phyloP scores from a whole-genome alignment of 1,140 invertebrate genomes.

The Nephotettix cincticeps region DNA sequence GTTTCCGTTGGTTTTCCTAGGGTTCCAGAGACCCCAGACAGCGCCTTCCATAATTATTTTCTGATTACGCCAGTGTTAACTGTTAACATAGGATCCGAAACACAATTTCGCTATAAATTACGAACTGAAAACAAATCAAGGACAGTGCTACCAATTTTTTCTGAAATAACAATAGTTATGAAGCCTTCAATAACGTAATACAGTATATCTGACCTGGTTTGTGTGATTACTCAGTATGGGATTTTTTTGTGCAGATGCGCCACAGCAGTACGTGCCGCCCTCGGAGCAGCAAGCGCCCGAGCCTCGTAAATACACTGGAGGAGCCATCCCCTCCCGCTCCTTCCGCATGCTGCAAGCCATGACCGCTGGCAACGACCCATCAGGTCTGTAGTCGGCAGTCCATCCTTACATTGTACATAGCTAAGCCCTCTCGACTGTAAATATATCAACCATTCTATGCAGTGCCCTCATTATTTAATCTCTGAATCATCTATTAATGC shows the following conservation, averaged over 20 bases:
- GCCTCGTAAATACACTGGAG: slow-evolving; percentile 77
- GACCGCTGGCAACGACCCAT: slow-evolving; percentile 61
- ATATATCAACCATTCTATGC: background rate
- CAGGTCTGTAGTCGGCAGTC: slow-evolving; percentile 43
- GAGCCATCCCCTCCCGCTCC: slow-evolving; percentile 81
- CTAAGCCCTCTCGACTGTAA: background rate
- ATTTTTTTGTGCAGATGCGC: background rate
- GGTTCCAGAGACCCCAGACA: too few relatives aligned
- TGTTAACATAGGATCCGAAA: too few relatives aligned
- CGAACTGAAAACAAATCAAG: too few relatives aligned
- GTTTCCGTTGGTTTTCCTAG: too few relatives aligned
- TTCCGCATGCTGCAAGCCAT: slow-evolving; percentile 83
- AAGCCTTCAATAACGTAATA: too few relatives aligned
- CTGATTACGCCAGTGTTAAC: too few relatives aligned
- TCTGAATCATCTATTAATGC: background rate
- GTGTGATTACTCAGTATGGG: too few relatives aligned
- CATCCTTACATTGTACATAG: background rate
- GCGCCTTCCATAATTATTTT: too few relatives aligned
- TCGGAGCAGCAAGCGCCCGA: slow-evolving; percentile 67
- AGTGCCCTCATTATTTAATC: background rate
- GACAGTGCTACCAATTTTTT: too few relatives aligned
- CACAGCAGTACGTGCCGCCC: slow-evolving; percentile 58
- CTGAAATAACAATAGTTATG: too few relatives aligned
- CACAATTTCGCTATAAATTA: too few relatives aligned
- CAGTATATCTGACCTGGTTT: too few relatives aligned